These are phyloP conservation scores for Microtus pennsylvanicus DNA, from an alignment of 2,113 vertebrate species.

Conservation along the genomic window DNA sequence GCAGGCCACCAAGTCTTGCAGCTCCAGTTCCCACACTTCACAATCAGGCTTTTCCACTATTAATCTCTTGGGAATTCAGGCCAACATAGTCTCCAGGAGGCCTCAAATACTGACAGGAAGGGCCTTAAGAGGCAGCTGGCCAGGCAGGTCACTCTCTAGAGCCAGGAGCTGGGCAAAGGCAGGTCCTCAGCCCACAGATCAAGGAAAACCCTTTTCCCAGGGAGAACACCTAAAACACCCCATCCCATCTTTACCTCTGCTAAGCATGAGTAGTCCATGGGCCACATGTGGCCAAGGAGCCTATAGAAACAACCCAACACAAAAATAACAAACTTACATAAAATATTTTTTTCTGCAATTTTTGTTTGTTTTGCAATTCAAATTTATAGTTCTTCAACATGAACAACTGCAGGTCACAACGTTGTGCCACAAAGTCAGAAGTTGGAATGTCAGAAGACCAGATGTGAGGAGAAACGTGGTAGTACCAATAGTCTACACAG, in stretches of 20 bases:
- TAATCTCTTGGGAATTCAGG: conserved; percentile 67
- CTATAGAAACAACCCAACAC: background rate
- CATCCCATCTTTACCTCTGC: background rate
- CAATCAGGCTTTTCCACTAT: conserved; percentile 73
- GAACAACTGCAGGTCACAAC: background rate
- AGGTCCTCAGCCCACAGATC: background rate
- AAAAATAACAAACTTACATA: background rate
- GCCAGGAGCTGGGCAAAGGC: background rate
- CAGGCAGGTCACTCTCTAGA: background rate
- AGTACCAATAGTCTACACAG: background rate
- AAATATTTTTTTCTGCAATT: background rate
- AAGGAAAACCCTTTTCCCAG: background rate
- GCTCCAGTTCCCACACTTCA: conserved; percentile 69
- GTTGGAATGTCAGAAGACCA: background rate
- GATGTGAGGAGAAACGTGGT: background rate
- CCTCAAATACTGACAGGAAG: background rate
- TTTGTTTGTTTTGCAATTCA: background rate
- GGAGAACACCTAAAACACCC: conserved; percentile 21
- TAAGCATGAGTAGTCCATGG: background rate
- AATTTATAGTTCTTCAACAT: background rate
- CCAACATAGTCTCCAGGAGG: conserved; percentile 32
- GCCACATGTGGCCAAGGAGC: too few species aligned
- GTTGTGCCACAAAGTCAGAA: background rate
- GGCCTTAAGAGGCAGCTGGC: conserved; percentile 7
- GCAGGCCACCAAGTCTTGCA: background rate